A percentile compares a stretch with the other conserved stretches of the same genome.
These are phyloP conservation scores for Crioceris asparagi DNA, from an alignment of 2,888 invertebrate species.

Conservation along the genomic window DNA sequence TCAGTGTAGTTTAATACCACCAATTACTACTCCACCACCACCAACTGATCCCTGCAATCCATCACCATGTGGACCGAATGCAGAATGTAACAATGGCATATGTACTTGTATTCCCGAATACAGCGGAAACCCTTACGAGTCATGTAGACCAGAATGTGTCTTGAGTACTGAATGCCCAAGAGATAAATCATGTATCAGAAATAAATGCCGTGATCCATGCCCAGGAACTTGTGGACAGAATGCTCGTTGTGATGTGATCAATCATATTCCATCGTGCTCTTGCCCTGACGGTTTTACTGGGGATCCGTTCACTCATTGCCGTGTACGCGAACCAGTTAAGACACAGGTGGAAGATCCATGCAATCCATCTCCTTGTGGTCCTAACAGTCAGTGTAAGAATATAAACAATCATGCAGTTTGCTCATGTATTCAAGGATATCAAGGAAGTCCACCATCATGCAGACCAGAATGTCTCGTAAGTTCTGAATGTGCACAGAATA, in stretches of 20 bases:
- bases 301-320: slow-evolving; percentile 38
- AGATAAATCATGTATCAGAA: slow-evolving; percentile 53
- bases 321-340: slow-evolving; percentile 23
- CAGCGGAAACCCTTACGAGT: slow-evolving; percentile 56
- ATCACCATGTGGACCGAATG: slow-evolving; percentile 68
- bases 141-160: slow-evolving; percentile 62
- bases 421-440: slow-evolving; percentile 42
- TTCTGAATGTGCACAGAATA: slow-evolving; percentile 42
- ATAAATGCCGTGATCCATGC: slow-evolving; percentile 62
- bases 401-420: slow-evolving; percentile 42
- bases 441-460: slow-evolving; percentile 46
- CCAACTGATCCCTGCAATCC: slow-evolving; percentile 52
- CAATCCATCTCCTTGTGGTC: slow-evolving; percentile 43
- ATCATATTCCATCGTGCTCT: slow-evolving; percentile 61
- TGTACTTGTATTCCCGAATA: slow-evolving; percentile 53
- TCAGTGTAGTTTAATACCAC: slow-evolving; percentile 51
- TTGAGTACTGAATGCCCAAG: slow-evolving; percentile 54
- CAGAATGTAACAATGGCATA: slow-evolving; percentile 51
- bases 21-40: slow-evolving; percentile 32
- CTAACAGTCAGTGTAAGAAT: slow-evolving; percentile 44
- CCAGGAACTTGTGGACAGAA: slow-evolving; percentile 58
- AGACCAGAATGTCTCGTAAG: slow-evolving; percentile 44
- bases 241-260: slow-evolving; percentile 60
- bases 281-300: slow-evolving; percentile 59
- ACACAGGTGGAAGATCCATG: slow-evolving; percentile 35